phyloP scores from a whole-genome alignment of 1,140 invertebrate species.

The Leptonema lineaticorne region DNA sequence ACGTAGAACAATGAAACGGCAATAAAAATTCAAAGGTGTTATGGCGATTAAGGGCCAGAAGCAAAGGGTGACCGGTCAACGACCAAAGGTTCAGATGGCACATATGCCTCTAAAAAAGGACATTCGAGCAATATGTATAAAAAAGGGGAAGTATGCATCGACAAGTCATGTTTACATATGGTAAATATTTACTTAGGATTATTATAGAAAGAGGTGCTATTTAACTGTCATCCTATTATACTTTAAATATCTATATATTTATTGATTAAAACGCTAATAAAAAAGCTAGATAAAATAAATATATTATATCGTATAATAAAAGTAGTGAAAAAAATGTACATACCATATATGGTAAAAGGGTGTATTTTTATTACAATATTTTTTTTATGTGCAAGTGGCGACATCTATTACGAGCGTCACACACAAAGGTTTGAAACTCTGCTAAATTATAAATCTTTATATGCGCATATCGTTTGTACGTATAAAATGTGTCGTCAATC shows the following conservation, averaged over 20 bases:
- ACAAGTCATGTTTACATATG: conserved; percentile 10
- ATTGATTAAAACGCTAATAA: not conserved
- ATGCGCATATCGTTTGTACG: too few relatives aligned
- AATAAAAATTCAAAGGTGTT: conserved; percentile 40
- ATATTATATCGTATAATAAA: not conserved
- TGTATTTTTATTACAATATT: conserved; percentile 22
- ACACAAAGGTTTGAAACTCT: conserved; percentile 32
- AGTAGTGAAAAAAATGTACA: not conserved
- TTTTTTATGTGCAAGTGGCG: conserved; percentile 27
- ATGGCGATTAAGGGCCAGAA: conserved; percentile 26
- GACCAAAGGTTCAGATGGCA: conserved; percentile 8
- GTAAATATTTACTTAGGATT: conserved; percentile 14
- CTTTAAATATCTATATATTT: not conserved
- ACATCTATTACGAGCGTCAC: conserved; percentile 31
- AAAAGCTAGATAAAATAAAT: too few relatives aligned
- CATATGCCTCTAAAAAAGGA: not conserved
- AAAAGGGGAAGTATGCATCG: not conserved
- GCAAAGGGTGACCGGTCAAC: conserved; percentile 20
- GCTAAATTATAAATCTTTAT: conserved; percentile 26
- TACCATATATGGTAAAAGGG: not conserved
- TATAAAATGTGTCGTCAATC: too few relatives aligned
- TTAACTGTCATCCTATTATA: too few relatives aligned
- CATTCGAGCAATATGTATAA: not conserved
- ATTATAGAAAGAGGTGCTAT: conserved; percentile 4
- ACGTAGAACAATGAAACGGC: conserved; percentile 36